These are phyloP conservation scores for Pentalonia nigronervosa DNA, from an alignment of 1,140 invertebrate genomes.

Conservation along the genomic window DNA sequence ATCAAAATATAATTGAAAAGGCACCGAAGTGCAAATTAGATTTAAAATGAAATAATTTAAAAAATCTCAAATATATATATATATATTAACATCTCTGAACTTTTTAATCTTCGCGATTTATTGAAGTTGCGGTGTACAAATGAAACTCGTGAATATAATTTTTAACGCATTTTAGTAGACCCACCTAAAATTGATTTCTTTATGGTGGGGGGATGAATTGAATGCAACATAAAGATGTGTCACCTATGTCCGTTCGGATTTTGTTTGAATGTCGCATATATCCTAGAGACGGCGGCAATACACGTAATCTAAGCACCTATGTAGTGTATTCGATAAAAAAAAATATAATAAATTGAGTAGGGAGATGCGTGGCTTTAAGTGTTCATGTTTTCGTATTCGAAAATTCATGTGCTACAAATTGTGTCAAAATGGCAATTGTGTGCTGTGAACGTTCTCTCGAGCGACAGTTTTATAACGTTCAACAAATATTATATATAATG, in stretches of 20 bases:
- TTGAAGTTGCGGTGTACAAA: not conserved
- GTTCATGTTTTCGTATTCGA: not conserved
- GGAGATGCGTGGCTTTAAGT: too few species aligned
- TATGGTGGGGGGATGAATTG: slow-evolving; percentile 7
- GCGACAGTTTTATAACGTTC: not conserved
- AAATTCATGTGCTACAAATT: not conserved
- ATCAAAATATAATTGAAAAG: not conserved
- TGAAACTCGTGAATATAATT: not conserved
- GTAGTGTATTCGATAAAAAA: not conserved
- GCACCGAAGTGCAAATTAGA: not conserved
- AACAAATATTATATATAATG: not conserved
- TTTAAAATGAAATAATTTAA: not conserved
- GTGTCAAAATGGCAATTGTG: not conserved
- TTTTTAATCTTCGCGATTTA: not conserved
- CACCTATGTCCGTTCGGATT: not conserved
- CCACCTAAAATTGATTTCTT: slow-evolving; percentile 39
- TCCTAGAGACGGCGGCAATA: not conserved
- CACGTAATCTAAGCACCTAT: not conserved
- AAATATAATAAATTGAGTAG: not conserved
- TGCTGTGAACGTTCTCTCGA: not conserved
- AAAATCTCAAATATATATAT: not conserved
- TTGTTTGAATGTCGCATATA: not conserved
- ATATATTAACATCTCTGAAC: not conserved
- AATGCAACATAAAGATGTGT: slow-evolving; percentile 21
- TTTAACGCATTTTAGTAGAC: slow-evolving; percentile 50